Conservation (phyloP, 2,113 vertebrate species). For the cattle (Bos taurus) region DNA sequence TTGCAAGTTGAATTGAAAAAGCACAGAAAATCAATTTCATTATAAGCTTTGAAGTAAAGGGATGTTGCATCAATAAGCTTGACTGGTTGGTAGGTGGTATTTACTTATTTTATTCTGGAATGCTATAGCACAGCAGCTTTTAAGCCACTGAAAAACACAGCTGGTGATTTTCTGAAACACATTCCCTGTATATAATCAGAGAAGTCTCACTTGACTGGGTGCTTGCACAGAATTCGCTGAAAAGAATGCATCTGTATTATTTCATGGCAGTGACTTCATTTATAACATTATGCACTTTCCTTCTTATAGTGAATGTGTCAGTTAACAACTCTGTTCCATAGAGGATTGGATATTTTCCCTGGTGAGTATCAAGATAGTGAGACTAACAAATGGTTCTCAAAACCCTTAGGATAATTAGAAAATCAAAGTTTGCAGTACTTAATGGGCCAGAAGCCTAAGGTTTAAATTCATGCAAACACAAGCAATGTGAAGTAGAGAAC, state of each 20-base stretch:
- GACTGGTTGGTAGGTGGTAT: constrained; percentile 72
- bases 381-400: constrained; percentile 35
- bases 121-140: constrained; percentile 61
- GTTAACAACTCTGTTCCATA: constrained; percentile 49
- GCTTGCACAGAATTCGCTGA: constrained; percentile 65
- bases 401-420: constrained; percentile 52
- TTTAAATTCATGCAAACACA: constrained; percentile 20
- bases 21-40: constrained; percentile 67
- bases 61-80: constrained; percentile 51
- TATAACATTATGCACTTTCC: constrained; percentile 62
- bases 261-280: constrained; percentile 71
- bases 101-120: constrained; percentile 69
- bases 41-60: constrained; percentile 65
- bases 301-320: constrained; percentile 61
- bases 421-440: constrained; percentile 56
- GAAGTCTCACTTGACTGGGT: constrained; percentile 69
- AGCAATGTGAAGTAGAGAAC: constrained; percentile 9
- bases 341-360: constrained; percentile 50
- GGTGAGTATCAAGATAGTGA: constrained; percentile 28
- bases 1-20: constrained; percentile 65
- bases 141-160: constrained; percentile 61
- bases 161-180: constrained; percentile 66
- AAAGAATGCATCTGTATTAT: constrained; percentile 74
- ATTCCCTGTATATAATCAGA: constrained; percentile 57
- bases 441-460: constrained; percentile 44